A percentile compares a stretch with the other conserved stretches of the same genome.
phyloP scores from a whole-genome alignment of 2,797 vertebrate species.

The Lates japonicus region DNA sequence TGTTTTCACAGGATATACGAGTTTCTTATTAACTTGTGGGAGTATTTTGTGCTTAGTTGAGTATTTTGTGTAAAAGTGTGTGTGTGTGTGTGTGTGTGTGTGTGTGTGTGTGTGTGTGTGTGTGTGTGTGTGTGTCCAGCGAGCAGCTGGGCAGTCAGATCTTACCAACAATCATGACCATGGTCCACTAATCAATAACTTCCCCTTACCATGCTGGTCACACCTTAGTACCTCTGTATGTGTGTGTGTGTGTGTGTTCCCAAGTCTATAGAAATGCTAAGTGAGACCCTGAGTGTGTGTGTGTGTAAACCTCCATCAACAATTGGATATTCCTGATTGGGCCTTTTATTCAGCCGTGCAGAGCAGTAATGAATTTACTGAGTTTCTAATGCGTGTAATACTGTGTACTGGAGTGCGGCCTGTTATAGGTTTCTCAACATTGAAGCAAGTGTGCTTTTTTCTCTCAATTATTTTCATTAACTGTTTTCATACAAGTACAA shows the following conservation, averaged over 20 bases:
- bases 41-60: conserved; percentile 9
- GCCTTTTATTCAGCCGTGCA: conserved; percentile 36
- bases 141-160: conserved; percentile 29
- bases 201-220: conserved; percentile 46
- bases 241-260: conserved; percentile 23
- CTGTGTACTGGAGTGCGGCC: neutral
- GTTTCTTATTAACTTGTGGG: neutral
- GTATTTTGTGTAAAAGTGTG: neutral
- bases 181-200: conserved; percentile 59
- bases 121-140: neutral
- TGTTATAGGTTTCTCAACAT: neutral
- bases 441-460: neutral
- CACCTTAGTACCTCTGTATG: conserved; percentile 32
- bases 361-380: conserved; percentile 32
- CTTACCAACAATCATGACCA: conserved; percentile 57
- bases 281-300: conserved; percentile 27
- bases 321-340: conserved; percentile 28
- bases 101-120: neutral
- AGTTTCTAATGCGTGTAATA: conserved; percentile 30
- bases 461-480: neutral
- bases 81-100: neutral
- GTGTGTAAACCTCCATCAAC: conserved; percentile 21
- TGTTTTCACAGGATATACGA: conserved; percentile 4
- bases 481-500: neutral
- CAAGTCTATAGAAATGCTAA: conserved; percentile 55